These are phyloP conservation scores for Tinea pellionella DNA, from an alignment of 2,888 invertebrate species.

Conservation along the genomic window DNA sequence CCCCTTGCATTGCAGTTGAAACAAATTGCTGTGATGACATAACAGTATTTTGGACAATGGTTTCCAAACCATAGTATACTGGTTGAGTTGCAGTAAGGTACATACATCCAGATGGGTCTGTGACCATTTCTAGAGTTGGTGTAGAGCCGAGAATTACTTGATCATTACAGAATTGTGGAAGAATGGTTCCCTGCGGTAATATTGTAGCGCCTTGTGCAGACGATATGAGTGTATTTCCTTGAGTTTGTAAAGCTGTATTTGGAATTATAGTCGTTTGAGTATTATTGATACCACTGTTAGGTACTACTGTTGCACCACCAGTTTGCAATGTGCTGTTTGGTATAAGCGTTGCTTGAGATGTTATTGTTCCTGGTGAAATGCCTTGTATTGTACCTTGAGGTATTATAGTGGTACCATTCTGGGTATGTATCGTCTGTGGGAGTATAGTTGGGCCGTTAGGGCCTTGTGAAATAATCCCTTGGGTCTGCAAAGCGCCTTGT, in stretches of 20 bases:
- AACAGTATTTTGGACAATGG: conserved; percentile 88
- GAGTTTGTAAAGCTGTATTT: conserved; percentile 54
- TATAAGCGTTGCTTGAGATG: conserved; percentile 49
- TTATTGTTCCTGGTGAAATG: conserved; percentile 43
- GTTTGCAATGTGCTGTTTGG: conserved; percentile 53
- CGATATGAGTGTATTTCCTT: conserved; percentile 65
- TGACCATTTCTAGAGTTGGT: conserved; percentile 73
- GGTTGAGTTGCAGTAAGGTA: conserved; percentile 76
- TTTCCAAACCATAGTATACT: conserved; percentile 85
- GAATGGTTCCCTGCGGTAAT: conserved; percentile 69
- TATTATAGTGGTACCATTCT: conserved; percentile 70
- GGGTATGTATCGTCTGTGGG: conserved; percentile 68
- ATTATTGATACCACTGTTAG: conserved; percentile 60
- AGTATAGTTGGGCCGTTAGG: conserved; percentile 71
- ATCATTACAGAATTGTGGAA: conserved; percentile 68
- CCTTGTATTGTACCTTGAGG: conserved; percentile 68
- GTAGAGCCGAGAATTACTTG: conserved; percentile 73
- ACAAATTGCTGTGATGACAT: conserved; percentile 91
- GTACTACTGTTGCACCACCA: conserved; percentile 50
- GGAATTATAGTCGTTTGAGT: conserved; percentile 62
- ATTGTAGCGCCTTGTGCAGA: conserved; percentile 69
- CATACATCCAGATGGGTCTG: conserved; percentile 70
- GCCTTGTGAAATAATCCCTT: conserved; percentile 62
- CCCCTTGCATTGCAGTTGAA: conserved; percentile 83
- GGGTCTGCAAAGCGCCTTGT: conserved; percentile 65